These are phyloP conservation scores for Pandemis cinnamomeana DNA, from an alignment of 2,888 invertebrate genomes.

Conservation along the genomic window DNA sequence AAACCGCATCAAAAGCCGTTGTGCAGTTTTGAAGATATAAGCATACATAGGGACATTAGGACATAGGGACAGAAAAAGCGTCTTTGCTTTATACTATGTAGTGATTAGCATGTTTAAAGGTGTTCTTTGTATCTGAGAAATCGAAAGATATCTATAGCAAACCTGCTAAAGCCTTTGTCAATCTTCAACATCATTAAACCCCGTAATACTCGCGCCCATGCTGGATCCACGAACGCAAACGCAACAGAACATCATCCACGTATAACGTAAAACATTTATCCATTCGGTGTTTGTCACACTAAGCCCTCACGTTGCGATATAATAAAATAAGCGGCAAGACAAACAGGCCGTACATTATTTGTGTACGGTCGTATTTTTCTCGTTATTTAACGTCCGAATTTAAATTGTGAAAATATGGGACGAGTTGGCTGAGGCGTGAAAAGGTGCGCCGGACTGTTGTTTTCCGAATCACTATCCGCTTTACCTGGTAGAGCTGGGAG, in stretches of 20 bases:
- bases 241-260: neutral
- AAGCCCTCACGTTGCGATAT: slow-evolving; percentile 21
- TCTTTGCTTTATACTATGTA: too few relatives aligned
- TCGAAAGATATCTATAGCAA: neutral
- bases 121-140: too few relatives aligned
- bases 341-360: slow-evolving; percentile 17
- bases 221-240: neutral
- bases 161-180: neutral
- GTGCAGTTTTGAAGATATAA: too few relatives aligned
- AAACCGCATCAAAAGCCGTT: too few relatives aligned
- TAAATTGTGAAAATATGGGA: slow-evolving; percentile 4
- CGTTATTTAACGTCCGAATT: slow-evolving; percentile 9
- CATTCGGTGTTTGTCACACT: slow-evolving; percentile 1
- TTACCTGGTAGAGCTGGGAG: neutral
- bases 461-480: neutral
- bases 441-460: neutral
- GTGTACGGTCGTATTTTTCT: slow-evolving; percentile 2
- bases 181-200: neutral
- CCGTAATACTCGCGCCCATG: neutral
- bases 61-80: too few relatives aligned
- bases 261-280: neutral
- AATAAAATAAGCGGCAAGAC: slow-evolving; percentile 18
- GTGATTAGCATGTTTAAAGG: too few relatives aligned
- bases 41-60: too few relatives aligned
- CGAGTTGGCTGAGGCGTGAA: neutral